Evolutionary conservation across 2,113 vertebrate species (phyloP), one percentile per base, ranked within the genome.

Genomic region (Tenrec ecaudatus): DNA sequence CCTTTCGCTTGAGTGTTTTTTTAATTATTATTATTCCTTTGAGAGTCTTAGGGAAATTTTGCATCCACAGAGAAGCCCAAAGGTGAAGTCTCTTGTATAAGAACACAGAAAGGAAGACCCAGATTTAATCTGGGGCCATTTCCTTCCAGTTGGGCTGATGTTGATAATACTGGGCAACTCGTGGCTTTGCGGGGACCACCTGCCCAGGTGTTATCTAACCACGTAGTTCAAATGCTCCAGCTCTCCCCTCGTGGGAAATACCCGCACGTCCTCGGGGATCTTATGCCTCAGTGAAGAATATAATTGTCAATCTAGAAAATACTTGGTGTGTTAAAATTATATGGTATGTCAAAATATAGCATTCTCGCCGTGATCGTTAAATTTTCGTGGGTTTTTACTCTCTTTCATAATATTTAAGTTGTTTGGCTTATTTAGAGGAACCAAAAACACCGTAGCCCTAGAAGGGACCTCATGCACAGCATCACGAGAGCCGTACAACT

Each of bases 381-480:
- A 85, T 91, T 91, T 96, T 95, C 68, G 68, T 90, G 90, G 84
- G 10, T 79, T 92, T 89, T 90, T 78, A 95, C 64, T 90, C 33
- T 86, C 78, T 92, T 89, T 95, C 94, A 94, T 91, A 96, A 95
- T 93, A 96, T 96, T 97, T 91, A 95, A 96, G 62, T 77, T 47
- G 43, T 88, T 95, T 73, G 16, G 33, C 64, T 93, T 94, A 69
- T 38, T 91, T 76, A 87, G 62, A 91, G 12, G 23, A 91, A 68
- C 14, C 17, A 38, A 82, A 78, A 66, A 71, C 78, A 22, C 12
- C 62, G 93, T 36, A 73, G 43, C 82, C 47, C n/a, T 40, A 25
- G 31, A 87, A 94, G 53, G 87, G 71, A 90, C 53, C 22, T 3
- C 33, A 38, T 66, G 25, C 16, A 85, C 68, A 36, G 82, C 27